phyloP scores from a whole-genome alignment of 2,797 vertebrate species.

The Manis crassicaudata region DNA sequence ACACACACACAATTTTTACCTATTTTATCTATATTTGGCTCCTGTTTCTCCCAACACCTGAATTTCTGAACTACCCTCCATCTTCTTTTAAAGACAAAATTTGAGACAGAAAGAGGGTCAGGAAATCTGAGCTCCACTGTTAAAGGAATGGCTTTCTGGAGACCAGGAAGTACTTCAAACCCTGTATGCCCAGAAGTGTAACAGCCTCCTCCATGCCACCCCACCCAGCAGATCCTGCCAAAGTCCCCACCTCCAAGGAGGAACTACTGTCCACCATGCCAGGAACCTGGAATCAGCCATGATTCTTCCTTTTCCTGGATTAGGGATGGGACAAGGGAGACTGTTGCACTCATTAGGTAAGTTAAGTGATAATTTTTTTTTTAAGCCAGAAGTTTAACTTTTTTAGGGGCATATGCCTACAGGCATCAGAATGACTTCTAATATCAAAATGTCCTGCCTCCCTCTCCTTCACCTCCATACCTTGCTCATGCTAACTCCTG shows the following conservation, averaged over 20 bases:
- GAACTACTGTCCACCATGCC: neutral
- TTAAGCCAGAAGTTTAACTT: neutral
- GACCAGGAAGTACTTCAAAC: neutral
- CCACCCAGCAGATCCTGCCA: neutral
- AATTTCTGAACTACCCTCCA: slow-evolving; percentile 11
- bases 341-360: neutral
- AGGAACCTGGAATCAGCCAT: neutral
- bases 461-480: neutral
- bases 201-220: neutral
- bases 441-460: neutral
- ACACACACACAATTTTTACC: neutral
- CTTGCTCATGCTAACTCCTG: neutral
- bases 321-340: neutral
- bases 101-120: neutral
- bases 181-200: neutral
- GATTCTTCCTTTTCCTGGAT: neutral
- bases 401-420: neutral
- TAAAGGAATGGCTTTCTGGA: slow-evolving; percentile 14
- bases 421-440: slow-evolving; percentile 15
- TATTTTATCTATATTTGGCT: neutral
- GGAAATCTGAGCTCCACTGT: neutral
- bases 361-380: neutral
- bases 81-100: slow-evolving; percentile 36
- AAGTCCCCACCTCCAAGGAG: neutral
- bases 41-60: neutral